phyloP scores from a whole-genome alignment of 2,888 invertebrate species.

The Drosophila subquinaria region DNA sequence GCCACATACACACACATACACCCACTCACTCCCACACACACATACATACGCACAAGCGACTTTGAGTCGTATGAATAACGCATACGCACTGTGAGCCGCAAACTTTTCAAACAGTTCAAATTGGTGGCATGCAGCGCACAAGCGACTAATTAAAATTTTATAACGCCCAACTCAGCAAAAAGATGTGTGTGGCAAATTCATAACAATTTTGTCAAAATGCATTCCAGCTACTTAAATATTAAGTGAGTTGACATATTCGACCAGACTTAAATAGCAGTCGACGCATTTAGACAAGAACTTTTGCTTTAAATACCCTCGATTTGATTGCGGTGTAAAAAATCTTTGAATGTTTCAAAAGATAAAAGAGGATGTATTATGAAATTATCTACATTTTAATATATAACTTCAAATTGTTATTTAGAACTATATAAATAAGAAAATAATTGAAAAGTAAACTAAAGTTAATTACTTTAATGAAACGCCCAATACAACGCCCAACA shows the following conservation, averaged over 20 bases:
- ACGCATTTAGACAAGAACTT: slow-evolving; percentile 14
- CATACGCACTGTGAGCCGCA: slow-evolving; percentile 76
- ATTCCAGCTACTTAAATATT: slow-evolving; percentile 74
- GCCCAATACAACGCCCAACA: too few relatives aligned
- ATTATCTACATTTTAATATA: background rate
- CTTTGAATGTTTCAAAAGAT: background rate
- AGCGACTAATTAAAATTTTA: slow-evolving; percentile 78
- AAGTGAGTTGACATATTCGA: slow-evolving; percentile 66
- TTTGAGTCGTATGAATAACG: slow-evolving; percentile 70
- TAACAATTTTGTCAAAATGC: slow-evolving; percentile 78
- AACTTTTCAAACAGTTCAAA: slow-evolving; percentile 78
- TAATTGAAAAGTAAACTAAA: background rate
- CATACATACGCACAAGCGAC: slow-evolving; percentile 1
- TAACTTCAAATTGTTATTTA: background rate
- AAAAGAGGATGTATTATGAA: too few relatives aligned
- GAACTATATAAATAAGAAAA: background rate
- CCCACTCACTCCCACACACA: background rate
- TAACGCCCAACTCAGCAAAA: slow-evolving; percentile 61
- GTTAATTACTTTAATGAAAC: background rate
- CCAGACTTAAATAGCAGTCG: slow-evolving; percentile 54
- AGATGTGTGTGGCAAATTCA: slow-evolving; percentile 61
- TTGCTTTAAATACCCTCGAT: background rate
- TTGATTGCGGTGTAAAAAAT: slow-evolving; percentile 7
- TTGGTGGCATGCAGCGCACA: slow-evolving; percentile 73
- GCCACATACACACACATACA: background rate